These are phyloP conservation scores for Alligator sinensis DNA, from an alignment of 2,113 vertebrate species.

Conservation along the genomic window DNA sequence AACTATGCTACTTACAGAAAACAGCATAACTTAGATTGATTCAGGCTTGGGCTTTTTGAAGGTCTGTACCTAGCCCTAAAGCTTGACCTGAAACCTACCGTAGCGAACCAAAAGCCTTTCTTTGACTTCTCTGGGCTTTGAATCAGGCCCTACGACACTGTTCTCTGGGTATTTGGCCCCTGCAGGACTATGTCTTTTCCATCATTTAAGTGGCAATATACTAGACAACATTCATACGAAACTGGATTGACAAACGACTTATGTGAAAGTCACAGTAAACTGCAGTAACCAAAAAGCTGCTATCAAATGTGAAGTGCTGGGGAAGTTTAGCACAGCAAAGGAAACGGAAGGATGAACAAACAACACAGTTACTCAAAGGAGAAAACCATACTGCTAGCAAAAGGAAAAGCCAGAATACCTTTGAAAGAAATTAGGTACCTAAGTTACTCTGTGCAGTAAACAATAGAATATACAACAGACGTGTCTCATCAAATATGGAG, in stretches of 20 bases:
- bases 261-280: not conserved
- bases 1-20: too few relatives aligned
- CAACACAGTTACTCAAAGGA: not conserved
- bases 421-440: not conserved
- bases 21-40: too few relatives aligned
- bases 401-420: not conserved
- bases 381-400: not conserved
- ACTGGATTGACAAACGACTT: not conserved
- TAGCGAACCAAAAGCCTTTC: not conserved
- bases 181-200: not conserved
- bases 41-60: too few relatives aligned
- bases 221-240: not conserved
- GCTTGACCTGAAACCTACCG: not conserved
- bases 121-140: not conserved
- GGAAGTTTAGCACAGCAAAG: not conserved
- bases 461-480: too few relatives aligned
- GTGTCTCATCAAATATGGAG: not conserved
- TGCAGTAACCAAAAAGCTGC: not conserved
- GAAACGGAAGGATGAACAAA: not conserved
- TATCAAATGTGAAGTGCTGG: not conserved
- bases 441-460: too few relatives aligned
- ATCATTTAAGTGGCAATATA: not conserved
- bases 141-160: not conserved
- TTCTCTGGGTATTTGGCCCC: fast-evolving
- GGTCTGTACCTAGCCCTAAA: not conserved